Conservation (phyloP, 1,140 invertebrate genomes). For the Sycophila sp. region DNA sequence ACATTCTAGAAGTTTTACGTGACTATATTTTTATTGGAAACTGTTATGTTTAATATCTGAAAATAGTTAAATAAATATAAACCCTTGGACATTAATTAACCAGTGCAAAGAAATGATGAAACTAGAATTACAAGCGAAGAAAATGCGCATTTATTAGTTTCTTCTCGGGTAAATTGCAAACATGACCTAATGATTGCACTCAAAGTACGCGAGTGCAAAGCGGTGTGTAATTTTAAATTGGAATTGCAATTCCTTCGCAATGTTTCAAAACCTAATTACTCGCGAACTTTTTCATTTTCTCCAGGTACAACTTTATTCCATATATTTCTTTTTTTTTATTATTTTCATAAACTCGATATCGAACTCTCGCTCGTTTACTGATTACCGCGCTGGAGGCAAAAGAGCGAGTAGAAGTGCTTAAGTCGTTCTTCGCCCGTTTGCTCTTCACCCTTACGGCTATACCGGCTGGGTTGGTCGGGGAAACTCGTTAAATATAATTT, state of each 20-base stretch:
- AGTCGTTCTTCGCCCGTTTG: constrained; percentile 9
- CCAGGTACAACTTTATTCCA: no score
- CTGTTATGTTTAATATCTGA: no score
- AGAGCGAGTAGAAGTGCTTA: neutral
- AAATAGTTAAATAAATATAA: no score
- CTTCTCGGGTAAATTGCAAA: neutral
- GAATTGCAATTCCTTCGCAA: neutral
- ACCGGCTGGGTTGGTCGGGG: neutral
- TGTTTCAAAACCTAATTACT: constrained; percentile 15
- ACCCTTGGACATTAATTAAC: no score
- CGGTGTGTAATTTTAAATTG: neutral
- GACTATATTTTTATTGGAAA: no score
- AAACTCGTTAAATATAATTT: constrained; percentile 30
- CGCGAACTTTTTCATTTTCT: neutral
- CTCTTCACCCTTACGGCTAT: constrained; percentile 13
- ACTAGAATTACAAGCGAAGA: no score
- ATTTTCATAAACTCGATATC: constrained; percentile 17
- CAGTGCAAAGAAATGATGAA: no score
- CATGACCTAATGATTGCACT: no score
- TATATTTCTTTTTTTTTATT: neutral
- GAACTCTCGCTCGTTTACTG: constrained; percentile 8
- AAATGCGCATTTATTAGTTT: neutral
- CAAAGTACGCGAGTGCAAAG: neutral
- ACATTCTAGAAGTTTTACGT: no score
- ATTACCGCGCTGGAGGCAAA: constrained; percentile 4